Evolutionary conservation across 2,113 vertebrate genomes (phyloP).

Genomic region (Coptodon bakossiorum): DNA sequence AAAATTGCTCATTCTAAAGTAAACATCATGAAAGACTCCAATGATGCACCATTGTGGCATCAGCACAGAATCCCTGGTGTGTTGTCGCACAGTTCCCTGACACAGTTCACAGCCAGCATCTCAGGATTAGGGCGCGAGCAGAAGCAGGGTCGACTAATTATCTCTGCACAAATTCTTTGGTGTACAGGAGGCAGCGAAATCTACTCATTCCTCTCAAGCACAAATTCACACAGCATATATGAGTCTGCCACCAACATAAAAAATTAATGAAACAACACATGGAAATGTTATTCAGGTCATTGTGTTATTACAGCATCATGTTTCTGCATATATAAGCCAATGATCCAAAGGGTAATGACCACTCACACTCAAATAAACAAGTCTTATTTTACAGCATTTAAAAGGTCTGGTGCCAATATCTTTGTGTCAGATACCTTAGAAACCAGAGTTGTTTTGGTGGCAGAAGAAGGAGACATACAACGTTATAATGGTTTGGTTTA

Average conservation of each 20-base stretch:
- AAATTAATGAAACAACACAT: constrained; percentile 18
- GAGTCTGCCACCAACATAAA: not conserved
- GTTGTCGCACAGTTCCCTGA: not conserved
- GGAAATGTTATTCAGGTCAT: not conserved
- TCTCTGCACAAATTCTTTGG: not conserved
- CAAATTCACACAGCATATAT: not conserved
- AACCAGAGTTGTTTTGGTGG: not conserved
- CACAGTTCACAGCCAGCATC: constrained; percentile 3
- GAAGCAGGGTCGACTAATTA: not conserved
- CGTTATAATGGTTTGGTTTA: not conserved
- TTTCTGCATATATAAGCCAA: not conserved
- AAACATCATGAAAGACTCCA: not conserved
- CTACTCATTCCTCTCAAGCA: not conserved
- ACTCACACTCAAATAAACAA: not conserved
- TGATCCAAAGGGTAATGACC: not conserved
- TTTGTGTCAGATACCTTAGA: not conserved
- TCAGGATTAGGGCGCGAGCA: not conserved
- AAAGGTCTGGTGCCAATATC: not conserved
- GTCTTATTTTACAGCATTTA: not conserved
- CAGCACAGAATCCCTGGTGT: not conserved
- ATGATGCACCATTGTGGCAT: not conserved
- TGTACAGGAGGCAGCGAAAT: not conserved
- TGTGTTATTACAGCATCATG: not conserved
- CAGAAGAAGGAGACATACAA: not conserved
- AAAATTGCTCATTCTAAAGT: not conserved